These are phyloP conservation scores for Tor tambroides DNA, from an alignment of 2,113 vertebrate species.

Conservation along the genomic window DNA sequence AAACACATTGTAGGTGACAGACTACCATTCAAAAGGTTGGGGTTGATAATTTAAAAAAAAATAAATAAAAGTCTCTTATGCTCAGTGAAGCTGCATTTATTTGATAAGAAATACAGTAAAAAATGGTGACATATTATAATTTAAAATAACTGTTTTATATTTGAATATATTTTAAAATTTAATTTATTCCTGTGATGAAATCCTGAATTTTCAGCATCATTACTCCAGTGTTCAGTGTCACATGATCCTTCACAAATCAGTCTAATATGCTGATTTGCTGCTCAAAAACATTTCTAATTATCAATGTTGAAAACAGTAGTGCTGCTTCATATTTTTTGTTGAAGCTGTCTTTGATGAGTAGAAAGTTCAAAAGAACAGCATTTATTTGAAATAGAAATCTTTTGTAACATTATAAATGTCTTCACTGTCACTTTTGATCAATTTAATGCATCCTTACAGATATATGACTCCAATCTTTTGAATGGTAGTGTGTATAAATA, in stretches of 20 bases:
- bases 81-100: neutral
- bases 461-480: neutral
- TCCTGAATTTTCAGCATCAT: neutral
- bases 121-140: neutral
- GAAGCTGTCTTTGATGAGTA: neutral
- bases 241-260: too few species aligned
- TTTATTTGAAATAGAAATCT: neutral
- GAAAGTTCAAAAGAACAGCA: neutral
- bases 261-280: too few species aligned
- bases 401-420: neutral
- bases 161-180: neutral
- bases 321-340: neutral
- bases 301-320: too few species aligned
- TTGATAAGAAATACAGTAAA: neutral
- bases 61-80: neutral
- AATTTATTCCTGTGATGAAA: too few species aligned
- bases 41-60: neutral
- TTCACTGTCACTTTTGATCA: neutral
- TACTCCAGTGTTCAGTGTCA: too few species aligned
- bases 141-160: neutral
- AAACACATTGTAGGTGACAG: neutral
- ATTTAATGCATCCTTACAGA: neutral
- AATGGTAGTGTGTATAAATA: neutral
- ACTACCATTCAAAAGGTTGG: neutral
- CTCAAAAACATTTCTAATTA: too few species aligned